Evolutionary conservation across 2,888 invertebrate genomes (phyloP), one percentile per base, ranked within the genome.

Genomic region (Conops quadrifasciatus): DNA sequence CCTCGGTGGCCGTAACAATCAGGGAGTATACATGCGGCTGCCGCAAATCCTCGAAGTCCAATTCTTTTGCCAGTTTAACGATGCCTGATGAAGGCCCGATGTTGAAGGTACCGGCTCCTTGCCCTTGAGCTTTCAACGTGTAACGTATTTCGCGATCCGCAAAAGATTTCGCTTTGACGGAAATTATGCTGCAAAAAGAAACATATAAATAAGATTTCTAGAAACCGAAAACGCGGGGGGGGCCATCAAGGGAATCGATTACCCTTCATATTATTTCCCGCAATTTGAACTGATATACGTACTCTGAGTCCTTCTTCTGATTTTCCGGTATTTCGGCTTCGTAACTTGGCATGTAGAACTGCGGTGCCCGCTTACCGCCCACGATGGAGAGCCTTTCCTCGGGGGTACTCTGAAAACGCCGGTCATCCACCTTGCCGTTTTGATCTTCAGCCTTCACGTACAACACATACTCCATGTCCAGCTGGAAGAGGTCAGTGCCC

Each of bases 131-230:
- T 84, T 96, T 95, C 75, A 98, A 87, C 0, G 96, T 96, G 87
- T 97, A 98, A n/a, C 96, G 92, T 78, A 97, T 96, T 86, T 96
- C 96, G 70, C 96, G 92, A 86, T 97, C 96, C 74, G 97, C 97
- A 83, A 98, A 98, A 1, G 97, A 96, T 86, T 97, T 97, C 2
- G 98, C 98, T 88, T 97, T 96, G 75, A 98, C 95, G 47, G 96
- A 96, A 84, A 97, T 95, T 70, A 97, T 96, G 85, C 97, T 97
- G 90, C 72, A 24, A 30, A 60, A 21, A 60, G 4, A n/a, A 53
- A 53, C n/a, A 53, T n/a, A 9, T 21, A 21, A 3, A n/a, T 21
- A 53, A 2, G 21, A 2, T 26, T 4, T 43, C 21, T 59, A 59
- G 59, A n/a, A 59, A 59, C 26, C 24, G 16, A 30, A 28, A 43